phyloP scores from a whole-genome alignment of 2,888 invertebrate species.

The Halictus quadricinctus region DNA sequence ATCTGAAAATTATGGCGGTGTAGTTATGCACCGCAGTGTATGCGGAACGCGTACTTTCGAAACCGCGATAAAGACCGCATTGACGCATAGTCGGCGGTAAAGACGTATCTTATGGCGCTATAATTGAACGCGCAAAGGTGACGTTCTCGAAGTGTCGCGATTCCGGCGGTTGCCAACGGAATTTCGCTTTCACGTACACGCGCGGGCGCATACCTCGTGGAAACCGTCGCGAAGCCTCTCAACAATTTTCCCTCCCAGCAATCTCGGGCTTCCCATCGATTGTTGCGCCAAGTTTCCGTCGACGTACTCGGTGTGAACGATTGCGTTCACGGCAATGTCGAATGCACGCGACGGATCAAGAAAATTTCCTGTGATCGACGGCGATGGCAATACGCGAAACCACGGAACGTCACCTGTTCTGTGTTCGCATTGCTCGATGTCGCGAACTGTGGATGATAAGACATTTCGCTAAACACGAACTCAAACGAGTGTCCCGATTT shows the following conservation, averaged over 20 bases:
- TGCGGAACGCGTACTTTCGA: background rate
- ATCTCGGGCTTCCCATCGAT: constrained; percentile 57
- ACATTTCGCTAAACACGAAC: background rate
- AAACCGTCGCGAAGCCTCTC: constrained; percentile 57
- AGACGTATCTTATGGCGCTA: constrained; percentile 18
- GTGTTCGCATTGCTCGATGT: background rate
- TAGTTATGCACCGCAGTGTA: background rate
- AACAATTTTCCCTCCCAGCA: constrained; percentile 59
- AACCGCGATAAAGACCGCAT: background rate
- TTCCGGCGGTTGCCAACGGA: constrained; percentile 56
- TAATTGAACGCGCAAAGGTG: constrained; percentile 48
- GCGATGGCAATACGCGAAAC: constrained; percentile 4
- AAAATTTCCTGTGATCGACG: constrained; percentile 24
- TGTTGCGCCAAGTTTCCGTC: constrained; percentile 51
- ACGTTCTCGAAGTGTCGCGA: constrained; percentile 50
- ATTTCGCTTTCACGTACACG: constrained; percentile 47
- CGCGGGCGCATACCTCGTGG: constrained; percentile 37
- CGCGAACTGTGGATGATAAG: background rate
- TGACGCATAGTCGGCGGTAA: constrained; percentile 6
- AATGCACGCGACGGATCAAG: constrained; percentile 23
- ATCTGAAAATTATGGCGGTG: background rate
- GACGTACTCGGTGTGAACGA: constrained; percentile 34
- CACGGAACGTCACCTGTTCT: background rate
- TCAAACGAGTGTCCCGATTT: background rate
- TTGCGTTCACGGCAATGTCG: constrained; percentile 26